Percentiles rank a stretch among this genome's conserved stretches.
These are phyloP conservation scores for Pomacea canaliculata DNA, from an alignment of 2,888 invertebrate species.

Conservation along the genomic window DNA sequence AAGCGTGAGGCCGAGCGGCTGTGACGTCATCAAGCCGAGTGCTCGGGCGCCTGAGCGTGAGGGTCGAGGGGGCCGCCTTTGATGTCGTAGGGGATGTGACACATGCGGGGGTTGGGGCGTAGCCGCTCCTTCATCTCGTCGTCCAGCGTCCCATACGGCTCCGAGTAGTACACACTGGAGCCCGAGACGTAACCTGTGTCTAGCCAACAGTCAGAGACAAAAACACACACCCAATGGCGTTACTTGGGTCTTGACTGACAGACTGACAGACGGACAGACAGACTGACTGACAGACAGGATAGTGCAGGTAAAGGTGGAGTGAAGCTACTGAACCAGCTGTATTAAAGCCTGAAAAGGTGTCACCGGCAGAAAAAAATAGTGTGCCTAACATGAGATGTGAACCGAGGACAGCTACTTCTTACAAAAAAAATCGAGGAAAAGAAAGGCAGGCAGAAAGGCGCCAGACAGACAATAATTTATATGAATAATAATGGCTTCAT, in stretches of 20 bases:
- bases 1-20: not conserved
- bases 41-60: conserved; percentile 11
- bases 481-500: too few relatives aligned
- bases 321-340: too few relatives aligned
- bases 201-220: conserved; percentile 1
- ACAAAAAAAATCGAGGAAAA: not conserved
- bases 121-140: conserved; percentile 25
- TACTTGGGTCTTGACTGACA: too few relatives aligned
- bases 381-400: too few relatives aligned
- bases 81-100: conserved; percentile 27
- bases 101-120: conserved; percentile 20
- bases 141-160: conserved; percentile 23
- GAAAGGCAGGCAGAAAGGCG: not conserved
- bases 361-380: too few relatives aligned
- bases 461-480: not conserved
- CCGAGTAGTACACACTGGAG: conserved; percentile 26
- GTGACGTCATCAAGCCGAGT: conserved; percentile 17
- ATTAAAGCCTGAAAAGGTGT: too few relatives aligned
- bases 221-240: too few relatives aligned
- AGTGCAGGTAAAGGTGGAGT: too few relatives aligned
- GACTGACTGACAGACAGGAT: too few relatives aligned
- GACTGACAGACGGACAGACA: too few relatives aligned
- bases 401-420: not conserved
- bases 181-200: conserved; percentile 26
- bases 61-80: conserved; percentile 20